These are phyloP conservation scores for Muntiacus reevesi DNA, from an alignment of 2,113 vertebrate species.

Conservation along the genomic window DNA sequence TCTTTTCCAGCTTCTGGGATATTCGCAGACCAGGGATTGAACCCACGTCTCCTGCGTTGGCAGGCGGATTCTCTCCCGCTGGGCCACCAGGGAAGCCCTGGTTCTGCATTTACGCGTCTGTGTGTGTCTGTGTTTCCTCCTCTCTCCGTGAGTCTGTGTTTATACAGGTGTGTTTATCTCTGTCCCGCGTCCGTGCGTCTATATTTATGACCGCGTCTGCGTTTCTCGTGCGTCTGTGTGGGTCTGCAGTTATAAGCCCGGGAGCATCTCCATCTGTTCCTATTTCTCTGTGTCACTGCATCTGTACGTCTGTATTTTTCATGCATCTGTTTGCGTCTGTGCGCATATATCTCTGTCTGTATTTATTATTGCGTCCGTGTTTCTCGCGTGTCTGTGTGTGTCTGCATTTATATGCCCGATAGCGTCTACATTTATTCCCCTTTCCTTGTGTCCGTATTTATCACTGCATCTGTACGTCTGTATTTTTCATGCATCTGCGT, in stretches of 20 bases:
- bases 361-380: background rate
- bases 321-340: background rate
- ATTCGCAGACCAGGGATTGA: background rate
- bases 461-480: background rate
- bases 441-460: accelerated
- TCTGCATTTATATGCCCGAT: accelerated
- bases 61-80: background rate
- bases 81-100: background rate
- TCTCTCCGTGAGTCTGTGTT: accelerated
- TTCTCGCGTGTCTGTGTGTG: accelerated
- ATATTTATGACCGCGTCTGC: accelerated
- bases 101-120: background rate
- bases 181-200: background rate
- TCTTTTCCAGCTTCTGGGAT: background rate
- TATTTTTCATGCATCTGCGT: background rate
- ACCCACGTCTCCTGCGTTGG: background rate
- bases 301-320: background rate
- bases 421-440: accelerated
- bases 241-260: too few species aligned
- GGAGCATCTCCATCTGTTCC: accelerated
- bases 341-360: background rate
- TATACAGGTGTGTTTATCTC: background rate
- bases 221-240: background rate
- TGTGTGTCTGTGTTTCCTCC: background rate
- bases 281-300: background rate